Conservation (phyloP, 1,140 invertebrate genomes). For the Cydia pomonella region DNA sequence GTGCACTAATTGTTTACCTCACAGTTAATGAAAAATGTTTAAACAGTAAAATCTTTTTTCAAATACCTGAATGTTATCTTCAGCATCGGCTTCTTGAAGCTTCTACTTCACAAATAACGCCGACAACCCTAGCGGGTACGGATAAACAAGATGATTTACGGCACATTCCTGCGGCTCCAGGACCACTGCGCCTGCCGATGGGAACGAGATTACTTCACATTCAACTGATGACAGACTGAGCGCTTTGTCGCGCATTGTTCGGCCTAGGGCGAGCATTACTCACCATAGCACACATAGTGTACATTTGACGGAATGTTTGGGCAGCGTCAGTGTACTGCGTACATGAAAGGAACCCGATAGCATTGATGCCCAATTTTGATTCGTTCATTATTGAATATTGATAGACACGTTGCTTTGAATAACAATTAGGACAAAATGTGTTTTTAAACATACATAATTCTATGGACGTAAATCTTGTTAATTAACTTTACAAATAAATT, state of each 20-base stretch:
- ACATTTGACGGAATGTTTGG: conserved; percentile 27
- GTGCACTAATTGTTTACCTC: no score
- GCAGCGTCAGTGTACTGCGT: background rate
- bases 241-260: conserved; percentile 45
- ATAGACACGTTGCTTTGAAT: conserved; percentile 11
- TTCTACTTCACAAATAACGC: conserved; percentile 20
- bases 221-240: conserved; percentile 58
- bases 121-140: conserved; percentile 40
- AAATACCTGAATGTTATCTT: background rate
- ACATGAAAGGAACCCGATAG: conserved; percentile 17
- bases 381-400: conserved; percentile 7
- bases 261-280: conserved; percentile 37
- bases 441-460: background rate
- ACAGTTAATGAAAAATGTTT: no score
- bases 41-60: no score
- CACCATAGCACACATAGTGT: conserved; percentile 31
- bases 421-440: conserved; percentile 13
- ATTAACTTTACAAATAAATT: background rate
- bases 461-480: background rate
- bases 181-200: conserved; percentile 47
- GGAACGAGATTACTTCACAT: conserved; percentile 63
- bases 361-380: conserved; percentile 28
- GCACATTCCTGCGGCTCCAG: conserved; percentile 58
- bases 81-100: background rate
- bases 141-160: conserved; percentile 62